Conservation (phyloP, 1,140 invertebrate species). For the Chrysomallon squamiferum region DNA sequence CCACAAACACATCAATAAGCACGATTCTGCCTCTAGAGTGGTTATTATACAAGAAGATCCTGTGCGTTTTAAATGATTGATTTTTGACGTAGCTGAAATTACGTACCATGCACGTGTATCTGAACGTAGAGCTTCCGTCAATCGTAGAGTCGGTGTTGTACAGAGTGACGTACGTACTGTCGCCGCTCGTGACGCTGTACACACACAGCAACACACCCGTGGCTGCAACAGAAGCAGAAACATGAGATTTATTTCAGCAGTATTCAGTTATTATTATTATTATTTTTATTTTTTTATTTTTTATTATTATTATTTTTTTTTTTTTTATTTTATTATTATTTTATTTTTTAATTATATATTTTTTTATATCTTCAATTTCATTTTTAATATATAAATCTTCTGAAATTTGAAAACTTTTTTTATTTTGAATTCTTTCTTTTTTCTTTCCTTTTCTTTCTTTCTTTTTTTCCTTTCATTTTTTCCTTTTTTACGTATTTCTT, state of each 20-base stretch:
- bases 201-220: slow-evolving; percentile 2
- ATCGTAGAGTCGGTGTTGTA: slow-evolving; percentile 31
- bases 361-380: neutral
- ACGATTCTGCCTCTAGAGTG: too few species aligned
- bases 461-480: too few species aligned
- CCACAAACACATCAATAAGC: too few species aligned
- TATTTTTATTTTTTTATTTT: neutral
- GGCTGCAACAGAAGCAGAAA: neutral
- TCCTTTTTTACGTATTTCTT: too few species aligned
- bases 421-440: too few species aligned
- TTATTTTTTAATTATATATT: neutral
- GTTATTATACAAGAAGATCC: neutral
- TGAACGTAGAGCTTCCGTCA: slow-evolving; percentile 30
- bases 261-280: neutral
- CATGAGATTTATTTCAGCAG: neutral
- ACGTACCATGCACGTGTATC: slow-evolving; percentile 38
- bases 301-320: neutral
- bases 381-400: neutral
- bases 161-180: slow-evolving; percentile 21
- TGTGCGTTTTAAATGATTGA: neutral
- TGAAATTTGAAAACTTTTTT: neutral
- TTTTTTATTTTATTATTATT: neutral
- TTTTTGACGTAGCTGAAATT: neutral
- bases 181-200: slow-evolving; percentile 11
- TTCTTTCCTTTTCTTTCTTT: too few species aligned